Percentiles rank a stretch among this genome's conserved stretches.
phyloP scores from a whole-genome alignment of 2,797 vertebrate species.

The Paedocypris micromegethes region DNA sequence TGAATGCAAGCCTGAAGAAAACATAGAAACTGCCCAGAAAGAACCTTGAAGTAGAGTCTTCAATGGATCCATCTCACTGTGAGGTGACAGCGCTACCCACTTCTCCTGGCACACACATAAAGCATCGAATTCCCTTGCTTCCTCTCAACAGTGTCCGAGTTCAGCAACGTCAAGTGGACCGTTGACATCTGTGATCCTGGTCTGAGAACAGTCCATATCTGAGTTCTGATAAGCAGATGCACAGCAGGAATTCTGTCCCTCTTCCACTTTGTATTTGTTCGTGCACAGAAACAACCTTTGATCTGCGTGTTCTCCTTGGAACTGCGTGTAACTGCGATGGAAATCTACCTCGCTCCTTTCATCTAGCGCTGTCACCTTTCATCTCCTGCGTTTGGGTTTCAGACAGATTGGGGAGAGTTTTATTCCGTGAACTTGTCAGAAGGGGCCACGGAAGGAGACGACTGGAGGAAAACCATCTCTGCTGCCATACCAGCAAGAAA shows the following conservation, averaged over 20 bases:
- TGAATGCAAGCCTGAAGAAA: too few relatives aligned
- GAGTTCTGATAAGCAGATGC: constrained; percentile 52
- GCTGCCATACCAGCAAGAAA: neutral
- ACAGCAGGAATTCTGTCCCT: constrained; percentile 54
- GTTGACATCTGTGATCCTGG: neutral
- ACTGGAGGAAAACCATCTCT: neutral
- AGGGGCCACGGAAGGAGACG: neutral
- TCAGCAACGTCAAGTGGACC: too few relatives aligned
- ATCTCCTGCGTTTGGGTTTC: constrained; percentile 1
- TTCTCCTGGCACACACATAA: too few relatives aligned
- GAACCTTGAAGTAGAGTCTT: too few relatives aligned
- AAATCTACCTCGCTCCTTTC: constrained; percentile 22
- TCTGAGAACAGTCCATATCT: constrained; percentile 9
- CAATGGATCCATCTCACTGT: too few relatives aligned
- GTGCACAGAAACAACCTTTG: constrained; percentile 8
- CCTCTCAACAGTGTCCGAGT: too few relatives aligned
- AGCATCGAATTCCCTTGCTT: too few relatives aligned
- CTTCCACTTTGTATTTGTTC: constrained; percentile 11
- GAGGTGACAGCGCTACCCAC: too few relatives aligned
- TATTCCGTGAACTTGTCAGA: constrained; percentile 16
- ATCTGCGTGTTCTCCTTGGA: constrained; percentile 3
- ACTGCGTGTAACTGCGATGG: constrained; percentile 3
- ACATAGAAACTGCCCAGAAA: too few relatives aligned
- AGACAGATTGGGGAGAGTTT: constrained; percentile 15
- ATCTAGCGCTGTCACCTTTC: constrained; percentile 25